Percentiles rank a stretch among this genome's conserved stretches.
Evolutionary conservation across 2,888 invertebrate genomes (phyloP).

Genomic region (Temnothorax unifasciatus): DNA sequence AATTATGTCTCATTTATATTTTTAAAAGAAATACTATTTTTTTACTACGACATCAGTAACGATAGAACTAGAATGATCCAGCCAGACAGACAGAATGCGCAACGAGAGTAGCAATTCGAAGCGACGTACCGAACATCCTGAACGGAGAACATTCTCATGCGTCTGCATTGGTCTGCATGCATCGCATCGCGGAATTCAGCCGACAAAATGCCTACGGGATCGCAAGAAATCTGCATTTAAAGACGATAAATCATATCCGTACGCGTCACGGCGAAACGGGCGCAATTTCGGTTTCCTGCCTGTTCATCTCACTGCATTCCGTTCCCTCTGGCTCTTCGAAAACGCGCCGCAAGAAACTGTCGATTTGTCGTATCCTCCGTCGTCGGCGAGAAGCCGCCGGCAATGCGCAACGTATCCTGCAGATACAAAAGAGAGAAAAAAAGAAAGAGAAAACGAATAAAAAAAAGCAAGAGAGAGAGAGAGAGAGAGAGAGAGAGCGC

Average conservation of each 20-base stretch:
- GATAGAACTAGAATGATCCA: neutral
- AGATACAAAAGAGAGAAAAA: slow-evolving; percentile 38
- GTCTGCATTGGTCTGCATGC: neutral
- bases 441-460: neutral
- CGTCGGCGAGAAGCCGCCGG: slow-evolving; percentile 64
- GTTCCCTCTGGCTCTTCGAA: slow-evolving; percentile 60
- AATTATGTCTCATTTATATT: neutral
- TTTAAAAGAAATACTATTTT: neutral
- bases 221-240: slow-evolving; percentile 78
- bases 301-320: slow-evolving; percentile 71
- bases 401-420: slow-evolving; percentile 56
- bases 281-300: slow-evolving; percentile 81
- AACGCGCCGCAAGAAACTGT: slow-evolving; percentile 72
- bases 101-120: slow-evolving; percentile 30
- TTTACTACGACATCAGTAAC: neutral
- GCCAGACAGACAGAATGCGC: neutral
- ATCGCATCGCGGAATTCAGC: slow-evolving; percentile 32
- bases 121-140: neutral
- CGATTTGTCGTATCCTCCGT: slow-evolving; percentile 79
- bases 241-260: slow-evolving; percentile 80
- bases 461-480: neutral
- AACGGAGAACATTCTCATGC: slow-evolving; percentile 14
- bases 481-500: slow-evolving; percentile 33
- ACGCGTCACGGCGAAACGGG: slow-evolving; percentile 71
- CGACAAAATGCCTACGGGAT: slow-evolving; percentile 58